phyloP scores from a whole-genome alignment of 1,140 invertebrate genomes.

The Sarcophaga peregrina region DNA sequence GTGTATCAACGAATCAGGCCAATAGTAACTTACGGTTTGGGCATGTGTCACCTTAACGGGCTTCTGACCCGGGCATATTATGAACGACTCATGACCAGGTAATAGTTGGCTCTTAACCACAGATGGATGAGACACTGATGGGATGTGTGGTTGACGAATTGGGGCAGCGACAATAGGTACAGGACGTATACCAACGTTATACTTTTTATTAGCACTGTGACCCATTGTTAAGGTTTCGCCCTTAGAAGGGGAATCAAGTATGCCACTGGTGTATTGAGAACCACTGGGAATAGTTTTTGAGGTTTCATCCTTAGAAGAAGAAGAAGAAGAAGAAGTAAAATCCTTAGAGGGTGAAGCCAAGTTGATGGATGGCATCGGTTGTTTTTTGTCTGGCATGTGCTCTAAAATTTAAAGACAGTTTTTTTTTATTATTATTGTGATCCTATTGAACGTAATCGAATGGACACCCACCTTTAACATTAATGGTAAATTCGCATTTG shows the following conservation, averaged over 20 bases:
- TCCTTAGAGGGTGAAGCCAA: not conserved
- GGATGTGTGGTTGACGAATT: not conserved
- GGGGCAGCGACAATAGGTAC: not conserved
- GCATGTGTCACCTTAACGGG: conserved; percentile 57
- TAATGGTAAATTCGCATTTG: conserved; percentile 74
- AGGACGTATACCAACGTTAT: not conserved
- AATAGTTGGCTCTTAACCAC: conserved; percentile 28
- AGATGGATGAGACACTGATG: not conserved
- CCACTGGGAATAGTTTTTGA: conserved; percentile 20
- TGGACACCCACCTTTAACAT: conserved; percentile 69
- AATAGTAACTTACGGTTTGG: conserved; percentile 60
- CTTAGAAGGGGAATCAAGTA: not conserved
- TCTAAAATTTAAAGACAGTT: not conserved
- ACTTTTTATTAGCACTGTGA: conserved; percentile 32
- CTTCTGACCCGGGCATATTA: conserved; percentile 56
- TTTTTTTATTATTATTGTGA: not conserved
- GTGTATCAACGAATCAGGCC: conserved; percentile 42
- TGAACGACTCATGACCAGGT: conserved; percentile 54
- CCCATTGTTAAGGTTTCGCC: not conserved
- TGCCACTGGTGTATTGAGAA: not conserved
- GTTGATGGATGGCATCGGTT: not conserved
- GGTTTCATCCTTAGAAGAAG: not conserved
- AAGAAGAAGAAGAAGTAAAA: too few species aligned
- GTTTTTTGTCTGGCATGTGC: not conserved
- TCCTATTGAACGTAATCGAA: too few species aligned